A percentile compares a stretch with the other conserved stretches of the same genome.
These are phyloP conservation scores for Neodon shergylaensis DNA, from an alignment of 2,113 vertebrate genomes.

Conservation along the genomic window DNA sequence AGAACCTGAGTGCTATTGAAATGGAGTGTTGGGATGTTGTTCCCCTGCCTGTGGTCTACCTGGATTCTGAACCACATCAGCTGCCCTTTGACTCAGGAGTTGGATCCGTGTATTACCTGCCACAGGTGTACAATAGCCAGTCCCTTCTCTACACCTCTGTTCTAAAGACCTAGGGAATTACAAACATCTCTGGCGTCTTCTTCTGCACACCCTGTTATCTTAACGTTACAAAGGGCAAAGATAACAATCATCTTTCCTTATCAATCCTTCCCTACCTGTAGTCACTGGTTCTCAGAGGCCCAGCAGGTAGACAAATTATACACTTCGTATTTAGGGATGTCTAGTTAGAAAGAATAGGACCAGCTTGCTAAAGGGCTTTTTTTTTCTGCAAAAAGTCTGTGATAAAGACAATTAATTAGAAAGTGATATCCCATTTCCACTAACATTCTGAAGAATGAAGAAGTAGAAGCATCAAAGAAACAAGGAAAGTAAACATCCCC, in stretches of 20 bases:
- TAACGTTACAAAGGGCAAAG: not conserved
- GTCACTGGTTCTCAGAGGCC: not conserved
- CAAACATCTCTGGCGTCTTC: not conserved
- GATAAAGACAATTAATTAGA: not conserved
- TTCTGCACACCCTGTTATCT: not conserved
- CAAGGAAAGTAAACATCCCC: not conserved
- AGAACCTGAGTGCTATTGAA: not conserved
- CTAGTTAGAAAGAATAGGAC: not conserved
- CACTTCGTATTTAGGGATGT: not conserved
- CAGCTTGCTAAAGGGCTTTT: not conserved
- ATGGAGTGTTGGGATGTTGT: not conserved
- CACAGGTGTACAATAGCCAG: not conserved
- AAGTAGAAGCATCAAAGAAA: not conserved
- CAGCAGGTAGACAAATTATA: not conserved
- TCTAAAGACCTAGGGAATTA: not conserved
- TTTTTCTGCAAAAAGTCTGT: not conserved
- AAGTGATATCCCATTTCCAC: not conserved
- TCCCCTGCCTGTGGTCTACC: not conserved
- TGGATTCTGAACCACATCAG: not conserved
- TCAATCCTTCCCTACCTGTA: not conserved
- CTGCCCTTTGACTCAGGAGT: not conserved
- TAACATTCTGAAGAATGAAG: not conserved
- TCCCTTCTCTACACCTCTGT: not conserved
- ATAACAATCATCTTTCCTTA: not conserved
- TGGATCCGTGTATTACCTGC: not conserved